These are phyloP conservation scores for Mythimna impura DNA, from an alignment of 2,888 invertebrate species.

Conservation along the genomic window DNA sequence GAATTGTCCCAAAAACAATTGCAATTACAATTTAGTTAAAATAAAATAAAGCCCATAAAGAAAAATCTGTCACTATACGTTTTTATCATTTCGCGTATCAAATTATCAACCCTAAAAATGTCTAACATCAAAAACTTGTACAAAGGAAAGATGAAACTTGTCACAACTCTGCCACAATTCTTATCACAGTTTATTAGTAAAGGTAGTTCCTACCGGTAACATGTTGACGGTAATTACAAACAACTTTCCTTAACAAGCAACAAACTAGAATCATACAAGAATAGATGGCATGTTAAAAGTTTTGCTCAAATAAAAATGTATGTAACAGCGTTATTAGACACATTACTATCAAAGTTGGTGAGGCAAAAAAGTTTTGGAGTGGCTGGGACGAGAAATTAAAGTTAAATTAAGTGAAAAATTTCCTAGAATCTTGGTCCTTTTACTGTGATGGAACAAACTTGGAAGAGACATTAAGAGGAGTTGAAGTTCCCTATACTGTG, in stretches of 20 bases:
- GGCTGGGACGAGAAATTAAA: slow-evolving; percentile 19
- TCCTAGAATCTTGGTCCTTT: slow-evolving; percentile 16
- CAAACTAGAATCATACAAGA: slow-evolving; percentile 7
- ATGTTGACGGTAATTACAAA: slow-evolving; percentile 25
- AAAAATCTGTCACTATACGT: too few species aligned
- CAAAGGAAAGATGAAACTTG: background rate
- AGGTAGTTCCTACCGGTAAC: background rate
- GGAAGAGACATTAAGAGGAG: background rate
- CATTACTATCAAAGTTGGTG: background rate
- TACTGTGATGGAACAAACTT: slow-evolving; percentile 14
- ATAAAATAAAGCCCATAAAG: too few species aligned
- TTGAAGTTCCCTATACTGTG: background rate
- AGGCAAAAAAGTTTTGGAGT: slow-evolving; percentile 7
- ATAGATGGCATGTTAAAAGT: slow-evolving; percentile 6
- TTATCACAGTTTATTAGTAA: slow-evolving; percentile 1
- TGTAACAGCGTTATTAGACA: slow-evolving; percentile 11
- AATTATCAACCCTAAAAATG: background rate
- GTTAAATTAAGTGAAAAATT: slow-evolving; percentile 17
- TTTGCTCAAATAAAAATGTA: slow-evolving; percentile 7
- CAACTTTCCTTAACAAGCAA: slow-evolving; percentile 15
- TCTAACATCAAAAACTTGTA: slow-evolving; percentile 1
- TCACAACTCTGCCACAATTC: background rate
- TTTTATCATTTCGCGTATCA: background rate
- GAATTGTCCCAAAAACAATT: too few species aligned
- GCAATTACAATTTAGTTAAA: too few species aligned